These are phyloP conservation scores for Acanthis flammea DNA, from an alignment of 2,797 vertebrate species.

Conservation along the genomic window DNA sequence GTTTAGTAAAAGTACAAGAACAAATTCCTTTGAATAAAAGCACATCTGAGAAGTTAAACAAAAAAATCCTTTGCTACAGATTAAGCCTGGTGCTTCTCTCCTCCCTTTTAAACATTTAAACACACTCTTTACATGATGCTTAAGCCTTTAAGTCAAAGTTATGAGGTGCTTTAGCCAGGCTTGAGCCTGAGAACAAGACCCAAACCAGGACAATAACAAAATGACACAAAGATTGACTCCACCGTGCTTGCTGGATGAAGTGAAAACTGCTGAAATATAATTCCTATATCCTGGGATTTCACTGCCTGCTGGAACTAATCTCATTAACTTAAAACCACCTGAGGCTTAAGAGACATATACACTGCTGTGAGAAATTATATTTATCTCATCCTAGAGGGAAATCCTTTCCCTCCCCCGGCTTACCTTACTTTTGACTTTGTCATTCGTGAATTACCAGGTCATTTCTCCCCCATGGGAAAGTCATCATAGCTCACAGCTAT, in stretches of 20 bases:
- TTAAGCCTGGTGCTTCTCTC: background rate
- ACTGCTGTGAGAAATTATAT: conserved; percentile 67
- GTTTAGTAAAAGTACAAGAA: background rate
- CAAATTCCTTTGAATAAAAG: background rate
- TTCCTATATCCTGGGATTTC: conserved; percentile 61
- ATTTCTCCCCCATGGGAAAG: conserved; percentile 51
- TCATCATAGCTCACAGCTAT: conserved; percentile 27
- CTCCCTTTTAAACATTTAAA: conserved; percentile 7
- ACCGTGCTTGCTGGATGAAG: conserved; percentile 52
- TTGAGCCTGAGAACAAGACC: conserved; percentile 49
- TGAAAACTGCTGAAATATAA: conserved; percentile 67
- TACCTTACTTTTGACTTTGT: conserved; percentile 64
- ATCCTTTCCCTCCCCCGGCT: conserved; percentile 17
- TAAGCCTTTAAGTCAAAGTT: conserved; percentile 55
- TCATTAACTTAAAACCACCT: conserved; percentile 68
- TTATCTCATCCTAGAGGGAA: conserved; percentile 53
- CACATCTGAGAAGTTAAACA: background rate
- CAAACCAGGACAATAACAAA: conserved; percentile 48
- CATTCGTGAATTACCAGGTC: conserved; percentile 50
- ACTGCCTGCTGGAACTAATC: conserved; percentile 64
- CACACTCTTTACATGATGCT: conserved; percentile 23
- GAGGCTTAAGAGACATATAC: conserved; percentile 65
- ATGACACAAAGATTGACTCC: conserved; percentile 57
- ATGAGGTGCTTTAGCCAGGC: conserved; percentile 7
- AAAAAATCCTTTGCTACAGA: background rate